These are phyloP conservation scores for Phoxinus dragarum DNA, from an alignment of 2,797 vertebrate genomes.

Conservation along the genomic window DNA sequence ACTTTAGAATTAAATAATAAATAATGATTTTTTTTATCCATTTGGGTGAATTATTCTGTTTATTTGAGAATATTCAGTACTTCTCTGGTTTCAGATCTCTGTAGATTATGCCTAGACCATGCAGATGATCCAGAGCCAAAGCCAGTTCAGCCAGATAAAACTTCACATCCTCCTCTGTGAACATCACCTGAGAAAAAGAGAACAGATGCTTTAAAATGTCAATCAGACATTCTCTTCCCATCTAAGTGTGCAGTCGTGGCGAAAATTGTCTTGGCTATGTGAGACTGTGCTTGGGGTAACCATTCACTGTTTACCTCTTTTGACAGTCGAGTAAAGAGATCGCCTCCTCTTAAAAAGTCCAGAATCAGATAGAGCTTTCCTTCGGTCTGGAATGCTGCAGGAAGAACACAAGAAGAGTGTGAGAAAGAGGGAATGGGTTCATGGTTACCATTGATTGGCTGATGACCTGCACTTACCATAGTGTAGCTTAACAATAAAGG, in stretches of 20 bases:
- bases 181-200: conserved; percentile 86
- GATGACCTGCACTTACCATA: conserved; percentile 83
- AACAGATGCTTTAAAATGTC: neutral
- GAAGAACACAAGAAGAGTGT: conserved; percentile 15
- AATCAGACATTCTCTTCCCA: neutral
- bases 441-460: conserved; percentile 49
- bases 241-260: neutral
- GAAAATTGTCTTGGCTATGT: neutral
- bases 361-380: conserved; percentile 98
- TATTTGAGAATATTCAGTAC: conserved; percentile 64
- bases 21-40: neutral
- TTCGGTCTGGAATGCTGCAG: conserved; percentile 95
- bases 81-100: conserved; percentile 97
- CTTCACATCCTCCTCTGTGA: conserved; percentile 98
- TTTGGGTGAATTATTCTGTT: neutral
- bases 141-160: conserved; percentile 96
- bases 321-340: conserved; percentile 97
- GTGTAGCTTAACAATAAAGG: conserved; percentile 95
- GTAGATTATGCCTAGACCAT: conserved; percentile 94
- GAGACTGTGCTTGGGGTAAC: neutral
- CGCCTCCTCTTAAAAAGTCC: conserved; percentile 97
- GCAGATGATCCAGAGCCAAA: conserved; percentile 93
- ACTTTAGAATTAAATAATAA: neutral
- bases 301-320: conserved; percentile 86
- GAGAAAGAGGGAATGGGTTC: conserved; percentile 1